Conservation (phyloP, 2,113 vertebrate genomes). For the Vireo altiloquus region DNA sequence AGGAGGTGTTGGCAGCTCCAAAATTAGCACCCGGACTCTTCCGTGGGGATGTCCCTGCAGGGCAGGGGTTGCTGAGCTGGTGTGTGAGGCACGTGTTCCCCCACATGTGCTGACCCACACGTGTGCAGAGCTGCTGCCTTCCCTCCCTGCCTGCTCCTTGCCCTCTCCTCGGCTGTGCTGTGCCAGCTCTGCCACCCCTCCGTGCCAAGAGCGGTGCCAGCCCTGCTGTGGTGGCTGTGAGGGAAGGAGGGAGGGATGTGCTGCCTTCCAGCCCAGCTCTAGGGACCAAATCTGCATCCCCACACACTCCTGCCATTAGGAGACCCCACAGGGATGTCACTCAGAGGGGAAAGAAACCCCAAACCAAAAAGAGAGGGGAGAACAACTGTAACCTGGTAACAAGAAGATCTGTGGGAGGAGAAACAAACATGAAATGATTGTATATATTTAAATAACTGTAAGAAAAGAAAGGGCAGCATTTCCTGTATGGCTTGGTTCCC, state of each 20-base stretch:
- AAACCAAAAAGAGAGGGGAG: neutral
- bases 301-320: neutral
- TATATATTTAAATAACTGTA: constrained; percentile 19
- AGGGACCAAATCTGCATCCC: neutral
- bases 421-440: constrained; percentile 50
- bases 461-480: neutral
- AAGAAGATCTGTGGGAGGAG: constrained; percentile 51
- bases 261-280: neutral
- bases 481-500: neutral
- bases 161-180: neutral
- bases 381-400: constrained; percentile 60
- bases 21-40: accelerated
- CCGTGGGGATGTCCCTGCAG: neutral
- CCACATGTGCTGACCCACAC: accelerated
- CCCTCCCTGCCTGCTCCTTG: neutral
- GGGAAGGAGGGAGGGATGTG: neutral
- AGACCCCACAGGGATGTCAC: constrained; percentile 27
- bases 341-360: neutral
- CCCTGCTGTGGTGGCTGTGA: accelerated
- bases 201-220: neutral
- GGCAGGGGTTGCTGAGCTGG: neutral
- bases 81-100: accelerated
- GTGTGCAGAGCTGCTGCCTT: neutral
- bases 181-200: neutral
- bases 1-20: accelerated